A percentile compares a stretch with the other conserved stretches of the same genome.
Evolutionary conservation across 1,140 invertebrate genomes (phyloP).

Genomic region (Choristoneura fumiferana): DNA sequence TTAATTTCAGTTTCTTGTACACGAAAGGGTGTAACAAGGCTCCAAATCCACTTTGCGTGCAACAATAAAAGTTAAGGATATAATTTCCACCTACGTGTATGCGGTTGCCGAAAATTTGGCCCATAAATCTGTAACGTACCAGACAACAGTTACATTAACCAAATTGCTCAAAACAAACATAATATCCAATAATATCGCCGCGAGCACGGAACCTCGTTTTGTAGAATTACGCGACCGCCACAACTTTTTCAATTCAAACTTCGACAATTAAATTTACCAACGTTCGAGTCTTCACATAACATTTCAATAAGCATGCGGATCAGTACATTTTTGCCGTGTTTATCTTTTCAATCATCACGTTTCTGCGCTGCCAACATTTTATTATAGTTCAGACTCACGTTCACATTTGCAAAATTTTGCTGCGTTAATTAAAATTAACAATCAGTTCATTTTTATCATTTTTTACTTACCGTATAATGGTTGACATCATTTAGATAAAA

Average conservation of each 20-base stretch:
- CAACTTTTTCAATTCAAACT: constrained; percentile 76
- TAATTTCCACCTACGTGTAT: constrained; percentile 56
- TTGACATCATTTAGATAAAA: no score
- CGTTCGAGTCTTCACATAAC: constrained; percentile 49
- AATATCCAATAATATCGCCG: constrained; percentile 60
- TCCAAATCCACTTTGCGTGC: constrained; percentile 42
- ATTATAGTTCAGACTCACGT: background rate
- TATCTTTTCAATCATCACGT: constrained; percentile 39
- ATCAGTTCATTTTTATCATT: no score
- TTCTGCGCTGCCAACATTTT: constrained; percentile 21
- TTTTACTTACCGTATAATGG: no score
- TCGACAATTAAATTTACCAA: constrained; percentile 70
- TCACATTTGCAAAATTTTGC: no score
- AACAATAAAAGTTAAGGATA: constrained; percentile 54
- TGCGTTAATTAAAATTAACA: no score
- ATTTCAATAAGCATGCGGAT: constrained; percentile 61
- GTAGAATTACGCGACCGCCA: constrained; percentile 62
- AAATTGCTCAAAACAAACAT: constrained; percentile 69
- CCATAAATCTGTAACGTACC: constrained; percentile 48
- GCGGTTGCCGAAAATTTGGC: constrained; percentile 49
- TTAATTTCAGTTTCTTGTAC: no score
- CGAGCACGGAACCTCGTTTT: constrained; percentile 48
- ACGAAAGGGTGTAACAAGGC: constrained; percentile 10
- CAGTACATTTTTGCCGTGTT: constrained; percentile 43
- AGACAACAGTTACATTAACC: constrained; percentile 55